A percentile compares a stretch with the other conserved stretches of the same genome.
phyloP scores from a whole-genome alignment of 2,888 invertebrate genomes.

The Cephonodes hylas region DNA sequence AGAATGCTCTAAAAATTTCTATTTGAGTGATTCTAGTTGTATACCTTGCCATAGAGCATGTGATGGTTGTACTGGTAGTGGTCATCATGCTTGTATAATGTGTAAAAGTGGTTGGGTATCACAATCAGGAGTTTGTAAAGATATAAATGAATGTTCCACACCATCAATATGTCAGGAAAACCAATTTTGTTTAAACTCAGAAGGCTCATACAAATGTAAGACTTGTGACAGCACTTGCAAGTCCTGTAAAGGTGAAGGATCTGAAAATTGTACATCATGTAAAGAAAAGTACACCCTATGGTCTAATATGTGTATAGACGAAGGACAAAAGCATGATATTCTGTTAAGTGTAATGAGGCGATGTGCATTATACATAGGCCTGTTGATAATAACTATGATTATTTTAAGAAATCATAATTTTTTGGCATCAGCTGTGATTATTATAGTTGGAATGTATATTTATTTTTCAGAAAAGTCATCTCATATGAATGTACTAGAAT shows the following conservation, averaged over 20 bases:
- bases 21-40: slow-evolving; percentile 85
- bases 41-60: slow-evolving; percentile 90
- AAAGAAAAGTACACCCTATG: slow-evolving; percentile 58
- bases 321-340: slow-evolving; percentile 42
- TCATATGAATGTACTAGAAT: slow-evolving; percentile 38
- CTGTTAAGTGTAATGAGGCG: slow-evolving; percentile 43
- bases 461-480: slow-evolving; percentile 50
- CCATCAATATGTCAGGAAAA: slow-evolving; percentile 78
- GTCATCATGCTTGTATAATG: slow-evolving; percentile 80
- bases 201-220: slow-evolving; percentile 89
- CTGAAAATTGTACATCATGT: slow-evolving; percentile 92
- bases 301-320: slow-evolving; percentile 59
- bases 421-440: slow-evolving; percentile 44
- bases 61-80: slow-evolving; percentile 86
- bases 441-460: slow-evolving; percentile 48
- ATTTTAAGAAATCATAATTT: slow-evolving; percentile 41
- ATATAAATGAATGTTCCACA: slow-evolving; percentile 90
- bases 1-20: slow-evolving; percentile 86
- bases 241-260: slow-evolving; percentile 91
- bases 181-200: slow-evolving; percentile 93
- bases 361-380: slow-evolving; percentile 47
- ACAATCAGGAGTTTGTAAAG: slow-evolving; percentile 87
- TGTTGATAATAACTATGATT: slow-evolving; percentile 47
- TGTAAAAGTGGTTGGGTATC: slow-evolving; percentile 87
- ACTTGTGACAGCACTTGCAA: slow-evolving; percentile 91